A percentile compares a stretch with the other conserved stretches of the same genome.
Evolutionary conservation across 2,888 invertebrate species (phyloP).

Genomic region (Eubasilissa splendida): DNA sequence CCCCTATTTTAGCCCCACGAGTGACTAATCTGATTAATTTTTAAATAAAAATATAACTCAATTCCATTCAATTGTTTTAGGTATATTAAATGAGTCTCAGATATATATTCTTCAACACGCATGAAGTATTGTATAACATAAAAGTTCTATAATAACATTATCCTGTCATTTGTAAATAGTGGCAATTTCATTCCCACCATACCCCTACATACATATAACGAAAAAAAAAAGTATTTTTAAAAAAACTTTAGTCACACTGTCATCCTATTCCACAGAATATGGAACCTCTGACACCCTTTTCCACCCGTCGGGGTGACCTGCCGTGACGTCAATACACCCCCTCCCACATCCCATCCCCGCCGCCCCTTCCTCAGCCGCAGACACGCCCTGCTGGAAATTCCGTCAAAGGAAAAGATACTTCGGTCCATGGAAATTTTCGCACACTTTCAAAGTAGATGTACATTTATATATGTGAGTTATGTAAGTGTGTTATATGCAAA

Average conservation of each 20-base stretch:
- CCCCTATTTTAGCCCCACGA: too few species aligned
- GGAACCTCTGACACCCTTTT: constrained; percentile 28
- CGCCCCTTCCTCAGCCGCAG: constrained; percentile 8
- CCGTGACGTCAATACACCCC: constrained; percentile 39
- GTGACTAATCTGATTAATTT: too few species aligned
- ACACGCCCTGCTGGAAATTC: constrained; percentile 24
- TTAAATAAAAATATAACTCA: too few species aligned
- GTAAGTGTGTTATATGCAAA: too few species aligned
- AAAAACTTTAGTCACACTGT: neutral
- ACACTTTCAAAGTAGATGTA: neutral
- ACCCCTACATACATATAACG: too few species aligned
- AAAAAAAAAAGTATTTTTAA: neutral
- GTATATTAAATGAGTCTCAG: too few species aligned
- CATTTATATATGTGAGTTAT: too few species aligned
- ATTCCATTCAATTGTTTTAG: too few species aligned
- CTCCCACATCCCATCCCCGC: neutral
- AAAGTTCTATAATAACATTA: neutral
- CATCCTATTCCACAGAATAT: constrained; percentile 17
- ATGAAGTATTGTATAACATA: too few species aligned
- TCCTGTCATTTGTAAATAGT: too few species aligned
- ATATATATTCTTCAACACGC: too few species aligned
- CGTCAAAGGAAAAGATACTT: constrained; percentile 31
- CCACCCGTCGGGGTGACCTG: constrained; percentile 18
- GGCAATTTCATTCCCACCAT: too few species aligned
- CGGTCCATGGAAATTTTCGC: neutral